Conservation (phyloP, 2,797 vertebrate genomes). For the Lagorchestes hirsutus region DNA sequence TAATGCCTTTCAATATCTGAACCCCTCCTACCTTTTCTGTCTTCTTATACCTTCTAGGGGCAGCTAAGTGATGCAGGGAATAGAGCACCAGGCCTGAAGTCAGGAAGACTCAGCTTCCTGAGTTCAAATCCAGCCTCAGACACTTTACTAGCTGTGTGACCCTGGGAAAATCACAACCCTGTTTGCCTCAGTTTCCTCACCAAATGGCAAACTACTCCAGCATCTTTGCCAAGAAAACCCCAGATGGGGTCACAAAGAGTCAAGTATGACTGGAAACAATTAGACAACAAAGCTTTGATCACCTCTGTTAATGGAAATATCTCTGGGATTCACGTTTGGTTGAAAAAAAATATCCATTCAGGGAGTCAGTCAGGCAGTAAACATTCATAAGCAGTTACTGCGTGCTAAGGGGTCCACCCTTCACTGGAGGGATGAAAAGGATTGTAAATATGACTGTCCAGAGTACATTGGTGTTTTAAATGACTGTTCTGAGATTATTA, state of each 20-base stretch:
- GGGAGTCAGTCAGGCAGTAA: background rate
- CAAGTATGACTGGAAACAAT: background rate
- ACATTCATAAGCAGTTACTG: background rate
- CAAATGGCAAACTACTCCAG: background rate
- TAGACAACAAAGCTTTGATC: background rate
- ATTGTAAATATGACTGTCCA: background rate
- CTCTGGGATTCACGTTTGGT: background rate
- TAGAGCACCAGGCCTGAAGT: background rate
- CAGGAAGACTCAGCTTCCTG: background rate
- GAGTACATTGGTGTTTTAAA: background rate
- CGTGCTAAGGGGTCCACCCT: background rate
- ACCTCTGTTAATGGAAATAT: background rate
- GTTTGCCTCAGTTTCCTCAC: background rate
- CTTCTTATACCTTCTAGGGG: background rate
- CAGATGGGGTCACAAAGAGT: background rate
- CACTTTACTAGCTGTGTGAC: background rate
- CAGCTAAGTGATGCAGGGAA: background rate
- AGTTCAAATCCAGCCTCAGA: background rate
- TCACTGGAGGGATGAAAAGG: background rate
- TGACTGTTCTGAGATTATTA: background rate
- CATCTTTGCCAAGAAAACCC: background rate
- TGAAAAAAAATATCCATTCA: background rate
- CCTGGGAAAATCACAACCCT: background rate
- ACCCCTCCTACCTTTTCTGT: background rate
- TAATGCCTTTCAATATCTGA: background rate